Base-by-base conservation (phyloP, 2,888 invertebrate genomes). In the Suillia variegata region DNA sequence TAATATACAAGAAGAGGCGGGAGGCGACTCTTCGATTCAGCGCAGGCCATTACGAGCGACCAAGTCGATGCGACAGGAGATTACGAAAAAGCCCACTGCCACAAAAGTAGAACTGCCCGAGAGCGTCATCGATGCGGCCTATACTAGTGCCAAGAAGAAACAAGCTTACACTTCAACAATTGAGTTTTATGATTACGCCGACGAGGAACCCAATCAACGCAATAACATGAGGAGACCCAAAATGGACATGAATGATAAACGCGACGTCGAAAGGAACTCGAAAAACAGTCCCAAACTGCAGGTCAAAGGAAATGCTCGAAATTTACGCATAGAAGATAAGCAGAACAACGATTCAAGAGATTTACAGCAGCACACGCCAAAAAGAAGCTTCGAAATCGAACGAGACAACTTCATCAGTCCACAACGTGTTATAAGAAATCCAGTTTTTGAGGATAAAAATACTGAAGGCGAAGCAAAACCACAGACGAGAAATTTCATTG, bases 201-300 rank as follows among this genome's bases (percentile, higher is more conserved):
- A 76, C 50, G 76, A 75, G 17, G 66, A 53, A 2, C 33, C 51
- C 33, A 65, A 58, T 34, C 62, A 56, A 45, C 74, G 69, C 13
- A 79, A 79, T 52, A 79, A 79, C 56, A 67, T 64, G 5, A 61
- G 76, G 2, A 68, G 68, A 1, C 74, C 73, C 5, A 75, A 74
- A 67, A 75, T 77, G 67, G 77, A 81, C 61, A 76, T 75, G 66
- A 80, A 80, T 56, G 78, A 77, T 58, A 80, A 80, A 50, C 72
- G 68, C 12, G 77, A 77, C 52, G 62, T 80, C 64, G 80, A 81
- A 56, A 63, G 75, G 1, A 81, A 80, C 57, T 63, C 73, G 2
- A 79, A 80, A 61, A 80, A 80, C 53, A 79, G 77, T 51, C 81
- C 80, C 21, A 80, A 80, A 59, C 56, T 79, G 20, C 80, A 79